These are phyloP conservation scores for Taphrorychus bicolor DNA, from an alignment of 2,888 invertebrate species.

Conservation along the genomic window DNA sequence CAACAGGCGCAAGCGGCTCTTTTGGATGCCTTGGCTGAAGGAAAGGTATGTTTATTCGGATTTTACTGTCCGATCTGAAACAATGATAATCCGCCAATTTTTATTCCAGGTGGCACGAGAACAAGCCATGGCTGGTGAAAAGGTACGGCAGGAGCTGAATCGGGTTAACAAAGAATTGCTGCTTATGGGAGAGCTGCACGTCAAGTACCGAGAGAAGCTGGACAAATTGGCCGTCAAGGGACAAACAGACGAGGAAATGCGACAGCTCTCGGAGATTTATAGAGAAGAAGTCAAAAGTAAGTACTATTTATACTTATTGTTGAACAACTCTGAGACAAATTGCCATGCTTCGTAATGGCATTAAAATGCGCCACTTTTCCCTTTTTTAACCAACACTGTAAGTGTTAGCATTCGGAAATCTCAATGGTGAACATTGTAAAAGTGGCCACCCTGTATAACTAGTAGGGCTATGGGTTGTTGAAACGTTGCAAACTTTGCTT, in stretches of 20 bases:
- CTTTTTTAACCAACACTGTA: too few species aligned
- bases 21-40: slow-evolving; percentile 55
- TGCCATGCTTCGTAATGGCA: too few species aligned
- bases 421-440: too few species aligned
- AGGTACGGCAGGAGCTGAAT: slow-evolving; percentile 63
- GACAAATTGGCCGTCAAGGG: slow-evolving; percentile 60
- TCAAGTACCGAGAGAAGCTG: slow-evolving; percentile 64
- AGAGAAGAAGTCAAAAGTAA: slow-evolving; percentile 63
- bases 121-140: slow-evolving; percentile 60
- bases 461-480: too few species aligned
- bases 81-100: too few species aligned
- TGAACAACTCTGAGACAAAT: too few species aligned
- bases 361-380: too few species aligned
- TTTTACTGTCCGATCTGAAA: not conserved
- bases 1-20: slow-evolving; percentile 60
- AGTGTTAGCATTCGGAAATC: too few species aligned
- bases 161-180: slow-evolving; percentile 65
- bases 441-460: too few species aligned
- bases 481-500: too few species aligned
- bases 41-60: slow-evolving; percentile 56
- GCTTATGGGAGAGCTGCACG: slow-evolving; percentile 65
- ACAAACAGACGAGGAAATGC: slow-evolving; percentile 61
- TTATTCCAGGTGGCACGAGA: slow-evolving; percentile 55
- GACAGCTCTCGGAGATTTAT: slow-evolving; percentile 60
- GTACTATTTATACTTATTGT: too few species aligned